Percentiles rank a stretch among this genome's conserved stretches.
These are phyloP conservation scores for Heliconius sara DNA, from an alignment of 2,888 invertebrate genomes.

Conservation along the genomic window DNA sequence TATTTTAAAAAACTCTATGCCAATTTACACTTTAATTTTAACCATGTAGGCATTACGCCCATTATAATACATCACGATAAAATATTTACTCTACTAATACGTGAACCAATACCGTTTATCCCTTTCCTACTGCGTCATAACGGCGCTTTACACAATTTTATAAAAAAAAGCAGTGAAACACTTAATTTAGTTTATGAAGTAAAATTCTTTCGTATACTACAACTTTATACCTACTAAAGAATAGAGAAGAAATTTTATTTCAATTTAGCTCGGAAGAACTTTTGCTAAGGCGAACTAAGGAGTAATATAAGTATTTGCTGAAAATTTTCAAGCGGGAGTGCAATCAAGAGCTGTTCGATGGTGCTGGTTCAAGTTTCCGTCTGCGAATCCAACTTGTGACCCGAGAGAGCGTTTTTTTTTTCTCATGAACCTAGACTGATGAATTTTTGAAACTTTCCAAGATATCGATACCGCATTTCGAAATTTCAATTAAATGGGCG, in stretches of 20 bases:
- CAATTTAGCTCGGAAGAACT: slow-evolving; percentile 42
- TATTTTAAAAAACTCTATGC: too few species aligned
- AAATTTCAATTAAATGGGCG: slow-evolving; percentile 31
- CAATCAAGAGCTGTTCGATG: slow-evolving; percentile 74
- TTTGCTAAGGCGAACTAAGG: slow-evolving; percentile 38
- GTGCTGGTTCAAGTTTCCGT: slow-evolving; percentile 65
- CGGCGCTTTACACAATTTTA: background rate
- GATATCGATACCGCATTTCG: slow-evolving; percentile 60
- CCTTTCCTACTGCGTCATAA: background rate
- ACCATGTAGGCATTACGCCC: too few species aligned
- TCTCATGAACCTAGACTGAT: slow-evolving; percentile 65
- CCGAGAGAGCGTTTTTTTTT: slow-evolving; percentile 63
- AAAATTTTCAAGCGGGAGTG: slow-evolving; percentile 68
- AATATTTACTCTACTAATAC: too few species aligned
- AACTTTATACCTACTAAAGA: slow-evolving; percentile 22
- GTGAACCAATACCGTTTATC: background rate
- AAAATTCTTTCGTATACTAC: background rate
- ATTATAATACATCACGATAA: too few species aligned
- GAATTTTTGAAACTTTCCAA: slow-evolving; percentile 72
- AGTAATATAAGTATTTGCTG: slow-evolving; percentile 63
- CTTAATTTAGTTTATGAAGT: background rate
- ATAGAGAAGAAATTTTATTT: slow-evolving; percentile 38
- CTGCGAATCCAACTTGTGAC: slow-evolving; percentile 67
- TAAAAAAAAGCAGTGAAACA: background rate
- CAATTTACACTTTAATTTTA: too few species aligned